Evolutionary conservation across 1,140 invertebrate species (phyloP).

Genomic region (Drosophila bocqueti): DNA sequence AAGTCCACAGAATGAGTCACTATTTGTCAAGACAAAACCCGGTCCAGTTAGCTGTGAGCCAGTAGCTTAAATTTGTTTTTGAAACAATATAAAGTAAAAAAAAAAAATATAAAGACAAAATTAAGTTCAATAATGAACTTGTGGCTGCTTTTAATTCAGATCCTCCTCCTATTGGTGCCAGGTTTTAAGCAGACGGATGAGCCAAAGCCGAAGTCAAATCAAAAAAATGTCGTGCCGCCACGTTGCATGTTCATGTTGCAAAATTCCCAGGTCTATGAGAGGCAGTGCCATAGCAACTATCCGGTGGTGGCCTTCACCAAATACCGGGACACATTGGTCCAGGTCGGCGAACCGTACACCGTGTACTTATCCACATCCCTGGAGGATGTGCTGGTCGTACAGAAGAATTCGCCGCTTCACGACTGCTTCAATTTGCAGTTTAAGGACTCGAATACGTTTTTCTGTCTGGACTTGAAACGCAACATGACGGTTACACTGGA

Average conservation of each 20-base stretch:
- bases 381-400: constrained; percentile 35
- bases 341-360: constrained; percentile 39
- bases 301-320: constrained; percentile 46
- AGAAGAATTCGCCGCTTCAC: constrained; percentile 51
- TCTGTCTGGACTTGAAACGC: constrained; percentile 1
- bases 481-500: constrained; percentile 26
- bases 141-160: not conserved
- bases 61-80: not conserved
- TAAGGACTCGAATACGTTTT: constrained; percentile 23
- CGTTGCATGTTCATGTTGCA: constrained; percentile 41
- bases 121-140: not conserved
- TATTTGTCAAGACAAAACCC: not conserved
- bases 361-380: constrained; percentile 38
- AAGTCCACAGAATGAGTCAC: not conserved
- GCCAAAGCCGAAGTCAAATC: not conserved
- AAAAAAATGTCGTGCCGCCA: constrained; percentile 17
- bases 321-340: constrained; percentile 55
- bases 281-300: constrained; percentile 33
- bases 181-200: too few species aligned
- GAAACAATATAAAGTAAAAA: not conserved
- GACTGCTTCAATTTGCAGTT: constrained; percentile 25
- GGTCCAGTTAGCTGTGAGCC: not conserved
- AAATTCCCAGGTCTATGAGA: not conserved
- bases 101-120: not conserved
- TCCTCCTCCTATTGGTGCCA: not conserved